Evolutionary conservation across 2,113 vertebrate genomes (phyloP), one percentile per base, ranked within the genome.

Genomic region (Ctenodactylus gundi): DNA sequence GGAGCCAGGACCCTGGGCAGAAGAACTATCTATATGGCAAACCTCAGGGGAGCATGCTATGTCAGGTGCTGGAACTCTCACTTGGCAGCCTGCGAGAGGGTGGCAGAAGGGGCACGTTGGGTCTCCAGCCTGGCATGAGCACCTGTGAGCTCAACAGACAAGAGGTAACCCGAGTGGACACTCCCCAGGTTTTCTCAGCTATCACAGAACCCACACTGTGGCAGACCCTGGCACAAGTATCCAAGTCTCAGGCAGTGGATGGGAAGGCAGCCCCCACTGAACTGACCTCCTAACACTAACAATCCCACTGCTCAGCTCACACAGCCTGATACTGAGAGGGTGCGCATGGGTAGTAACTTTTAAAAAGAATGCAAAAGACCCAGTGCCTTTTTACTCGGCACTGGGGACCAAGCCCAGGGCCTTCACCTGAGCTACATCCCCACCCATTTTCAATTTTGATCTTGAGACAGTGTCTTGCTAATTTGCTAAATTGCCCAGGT

Each of bases 161-260:
- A 2, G 1, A 41, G 7, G 1, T 36, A 1, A 46, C 14, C 4
- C n/a, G 9, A 44, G 7, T 14, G 21, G 70, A 15, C n/a, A n/a
- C 11, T n/a, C 1, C 18, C 27, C 0, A 0, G 18, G 1, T 41
- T 6, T 17, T 31, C 36, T 55, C 17, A 6, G 21, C 77, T 53
- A 11, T 20, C 3, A 2, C 7, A 8, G 49, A 67, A 2, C 41
- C n/a, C 1, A 7, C 13, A 27, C 51, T 60, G 15, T 0, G 41
- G 25, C 53, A 67, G 60, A 72, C 13, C 51, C 82, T 68, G 3
- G 11, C 1, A 5, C 0, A 0, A 7, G 21, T 51, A 13, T 25
- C n/a, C 20, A 4, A 25, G 60, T 90, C 4, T 31, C 44, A 80
- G 68, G 49, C 36, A 53, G 53, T 4, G 15, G 27, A 6, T 21